These are phyloP conservation scores for Acrocephalus arundinaceus DNA, from an alignment of 2,113 vertebrate genomes.

Conservation along the genomic window DNA sequence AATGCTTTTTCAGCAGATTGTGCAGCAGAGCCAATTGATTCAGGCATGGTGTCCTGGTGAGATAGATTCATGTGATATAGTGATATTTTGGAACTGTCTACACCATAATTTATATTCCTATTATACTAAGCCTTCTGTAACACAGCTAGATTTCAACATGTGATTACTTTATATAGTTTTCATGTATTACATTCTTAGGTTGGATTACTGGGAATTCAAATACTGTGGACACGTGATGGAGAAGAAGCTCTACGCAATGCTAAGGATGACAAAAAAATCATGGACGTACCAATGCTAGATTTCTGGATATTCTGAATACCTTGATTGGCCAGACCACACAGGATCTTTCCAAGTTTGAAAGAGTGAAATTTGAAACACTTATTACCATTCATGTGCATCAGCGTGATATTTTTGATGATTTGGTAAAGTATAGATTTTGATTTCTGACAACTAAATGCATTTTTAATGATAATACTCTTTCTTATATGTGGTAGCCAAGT, in stretches of 20 bases:
- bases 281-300: slow-evolving; percentile 85
- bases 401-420: slow-evolving; percentile 89
- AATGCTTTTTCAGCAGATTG: neutral
- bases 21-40: neutral
- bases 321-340: slow-evolving; percentile 86
- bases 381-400: slow-evolving; percentile 95
- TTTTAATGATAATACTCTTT: neutral
- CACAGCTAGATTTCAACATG: neutral
- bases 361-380: slow-evolving; percentile 89
- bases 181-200: slow-evolving; percentile 72
- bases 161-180: neutral
- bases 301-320: slow-evolving; percentile 86
- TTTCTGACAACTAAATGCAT: neutral
- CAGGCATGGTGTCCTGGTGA: neutral
- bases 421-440: slow-evolving; percentile 75
- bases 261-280: slow-evolving; percentile 85
- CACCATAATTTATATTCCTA: neutral
- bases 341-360: slow-evolving; percentile 83
- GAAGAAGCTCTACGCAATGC: slow-evolving; percentile 83
- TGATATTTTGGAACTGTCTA: neutral
- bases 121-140: neutral
- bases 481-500: neutral
- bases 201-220: slow-evolving; percentile 89
- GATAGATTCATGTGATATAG: neutral
- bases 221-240: slow-evolving; percentile 89